Evolutionary conservation across 1,140 invertebrate genomes (phyloP).

Genomic region (Neodiprion fabricii): DNA sequence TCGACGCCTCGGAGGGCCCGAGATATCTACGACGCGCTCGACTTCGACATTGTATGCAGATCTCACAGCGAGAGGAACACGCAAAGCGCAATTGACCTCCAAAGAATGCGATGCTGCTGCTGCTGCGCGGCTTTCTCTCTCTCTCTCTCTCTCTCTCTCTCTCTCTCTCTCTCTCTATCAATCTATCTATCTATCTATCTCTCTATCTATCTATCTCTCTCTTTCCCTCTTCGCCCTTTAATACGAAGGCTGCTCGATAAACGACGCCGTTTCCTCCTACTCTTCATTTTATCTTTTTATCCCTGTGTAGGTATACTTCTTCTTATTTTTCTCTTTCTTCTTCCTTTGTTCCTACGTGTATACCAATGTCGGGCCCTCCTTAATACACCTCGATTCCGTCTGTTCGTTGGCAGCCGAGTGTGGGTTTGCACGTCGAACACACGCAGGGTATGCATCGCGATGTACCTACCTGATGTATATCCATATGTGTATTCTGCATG

Average conservation of each 20-base stretch:
- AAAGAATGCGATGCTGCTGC: conserved; percentile 22
- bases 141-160: not conserved
- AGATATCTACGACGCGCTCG: not conserved
- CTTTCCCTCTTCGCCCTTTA: no score
- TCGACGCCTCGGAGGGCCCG: no score
- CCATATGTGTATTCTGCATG: not conserved
- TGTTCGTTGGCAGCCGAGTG: conserved; percentile 22
- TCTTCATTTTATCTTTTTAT: conserved; percentile 14
- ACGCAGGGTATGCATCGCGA: conserved; percentile 19
- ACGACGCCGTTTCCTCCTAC: no score
- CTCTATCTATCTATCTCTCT: not conserved
- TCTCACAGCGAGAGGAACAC: conserved; percentile 20
- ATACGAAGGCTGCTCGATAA: no score
- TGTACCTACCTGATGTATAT: conserved; percentile 15
- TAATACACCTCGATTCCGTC: conserved; percentile 22
- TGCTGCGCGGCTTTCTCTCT: not conserved
- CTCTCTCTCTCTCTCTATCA: no score
- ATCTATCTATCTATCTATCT: not conserved
- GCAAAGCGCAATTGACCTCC: conserved; percentile 32
- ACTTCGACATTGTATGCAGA: conserved; percentile 27
- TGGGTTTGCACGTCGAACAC: not conserved
- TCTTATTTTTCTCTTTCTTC: conserved; percentile 7
- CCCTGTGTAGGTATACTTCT: not conserved
- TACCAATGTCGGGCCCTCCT: conserved; percentile 5
- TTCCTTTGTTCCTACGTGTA: conserved; percentile 10